These are phyloP conservation scores for Dendrocincla fuliginosa DNA, from an alignment of 2,797 vertebrate genomes.

Conservation along the genomic window DNA sequence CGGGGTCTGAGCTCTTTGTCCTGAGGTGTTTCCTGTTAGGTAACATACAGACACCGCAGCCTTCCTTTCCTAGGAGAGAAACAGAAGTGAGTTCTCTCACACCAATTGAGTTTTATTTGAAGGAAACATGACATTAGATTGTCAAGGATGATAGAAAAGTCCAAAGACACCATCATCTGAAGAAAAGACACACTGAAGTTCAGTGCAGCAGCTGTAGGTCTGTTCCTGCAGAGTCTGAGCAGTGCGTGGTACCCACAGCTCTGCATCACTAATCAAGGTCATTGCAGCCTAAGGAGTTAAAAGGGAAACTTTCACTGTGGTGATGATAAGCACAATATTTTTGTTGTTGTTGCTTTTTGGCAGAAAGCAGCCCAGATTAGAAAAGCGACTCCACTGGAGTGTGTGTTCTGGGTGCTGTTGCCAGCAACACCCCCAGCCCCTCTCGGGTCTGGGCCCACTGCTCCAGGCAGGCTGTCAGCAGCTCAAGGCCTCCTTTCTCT, in stretches of 20 bases:
- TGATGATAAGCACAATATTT: not conserved
- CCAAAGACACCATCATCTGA: not conserved
- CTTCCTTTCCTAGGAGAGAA: not conserved
- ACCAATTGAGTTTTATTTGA: not conserved
- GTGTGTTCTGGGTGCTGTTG: not conserved
- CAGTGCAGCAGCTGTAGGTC: not conserved
- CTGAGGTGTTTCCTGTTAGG: not conserved
- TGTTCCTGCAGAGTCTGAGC: not conserved
- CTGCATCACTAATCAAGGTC: not conserved
- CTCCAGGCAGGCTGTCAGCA: not conserved
- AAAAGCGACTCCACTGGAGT: not conserved
- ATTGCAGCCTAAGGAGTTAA: not conserved
- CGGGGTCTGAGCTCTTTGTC: not conserved
- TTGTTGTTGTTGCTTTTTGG: not conserved
- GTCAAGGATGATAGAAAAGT: not conserved
- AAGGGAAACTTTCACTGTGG: not conserved
- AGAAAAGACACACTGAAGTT: accelerated
- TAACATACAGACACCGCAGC: accelerated
- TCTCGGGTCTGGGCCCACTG: accelerated
- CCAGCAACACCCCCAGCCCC: accelerated
- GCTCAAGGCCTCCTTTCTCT: not conserved
- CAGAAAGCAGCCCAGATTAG: not conserved
- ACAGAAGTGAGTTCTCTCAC: not conserved
- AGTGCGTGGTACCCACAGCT: accelerated
- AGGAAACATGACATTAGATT: not conserved